Evolutionary conservation across 1,140 invertebrate genomes (phyloP).

Genomic region (Tribolium madens): DNA sequence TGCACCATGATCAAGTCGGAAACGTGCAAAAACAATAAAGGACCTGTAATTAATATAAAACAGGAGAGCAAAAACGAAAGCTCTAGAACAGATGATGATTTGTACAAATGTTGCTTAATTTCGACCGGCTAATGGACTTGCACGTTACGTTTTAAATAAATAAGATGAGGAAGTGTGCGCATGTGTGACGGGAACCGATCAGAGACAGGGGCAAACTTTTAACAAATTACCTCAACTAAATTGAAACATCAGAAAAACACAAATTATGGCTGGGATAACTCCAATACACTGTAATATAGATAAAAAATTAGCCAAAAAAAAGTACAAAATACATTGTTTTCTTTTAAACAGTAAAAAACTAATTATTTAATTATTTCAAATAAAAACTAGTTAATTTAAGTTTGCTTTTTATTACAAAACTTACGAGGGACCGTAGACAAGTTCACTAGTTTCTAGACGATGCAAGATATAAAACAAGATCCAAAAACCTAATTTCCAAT

Average conservation of each 20-base stretch:
- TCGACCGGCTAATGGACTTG: constrained; percentile 25
- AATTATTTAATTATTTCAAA: not conserved
- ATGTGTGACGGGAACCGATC: not conserved
- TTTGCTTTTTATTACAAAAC: not conserved
- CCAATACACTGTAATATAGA: too few relatives aligned
- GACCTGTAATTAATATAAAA: constrained; percentile 38
- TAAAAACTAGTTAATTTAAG: not conserved
- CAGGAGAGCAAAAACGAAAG: constrained; percentile 24
- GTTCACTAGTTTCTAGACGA: not conserved
- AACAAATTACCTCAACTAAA: not conserved
- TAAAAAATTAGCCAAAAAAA: too few relatives aligned
- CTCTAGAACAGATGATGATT: constrained; percentile 30
- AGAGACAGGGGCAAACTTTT: not conserved
- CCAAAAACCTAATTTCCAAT: not conserved
- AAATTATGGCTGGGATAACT: too few relatives aligned
- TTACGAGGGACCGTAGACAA: not conserved
- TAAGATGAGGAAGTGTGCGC: not conserved
- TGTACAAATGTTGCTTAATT: constrained; percentile 34
- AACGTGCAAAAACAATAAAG: constrained; percentile 34
- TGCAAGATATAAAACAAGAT: not conserved
- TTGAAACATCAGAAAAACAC: not conserved
- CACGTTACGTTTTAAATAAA: constrained; percentile 23
- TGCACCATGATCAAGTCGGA: constrained; percentile 22
- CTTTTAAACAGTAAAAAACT: too few relatives aligned
- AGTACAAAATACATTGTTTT: too few relatives aligned